A percentile compares a stretch with the other conserved stretches of the same genome.
Conservation (phyloP, 2,797 vertebrate genomes). For the Cyprinodon diabolis region DNA sequence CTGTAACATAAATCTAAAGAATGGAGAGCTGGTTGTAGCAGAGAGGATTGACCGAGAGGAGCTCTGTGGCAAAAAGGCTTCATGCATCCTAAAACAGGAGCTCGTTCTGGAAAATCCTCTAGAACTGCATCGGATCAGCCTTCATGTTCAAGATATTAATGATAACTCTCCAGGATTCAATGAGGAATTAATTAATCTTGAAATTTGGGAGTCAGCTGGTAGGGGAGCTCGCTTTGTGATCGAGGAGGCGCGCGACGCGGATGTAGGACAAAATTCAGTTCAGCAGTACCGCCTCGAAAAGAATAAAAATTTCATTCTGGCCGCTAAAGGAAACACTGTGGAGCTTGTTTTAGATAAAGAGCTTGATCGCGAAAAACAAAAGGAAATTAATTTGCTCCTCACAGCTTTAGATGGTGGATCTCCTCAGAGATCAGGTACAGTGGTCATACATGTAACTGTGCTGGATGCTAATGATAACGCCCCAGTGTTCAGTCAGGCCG, state of each 20-base stretch:
- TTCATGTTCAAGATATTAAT: conserved; percentile 80
- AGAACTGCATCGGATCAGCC: conserved; percentile 53
- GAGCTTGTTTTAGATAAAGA: conserved; percentile 37
- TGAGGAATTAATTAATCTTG: conserved; percentile 6
- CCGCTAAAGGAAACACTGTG: conserved; percentile 18
- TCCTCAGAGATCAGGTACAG: conserved; percentile 64
- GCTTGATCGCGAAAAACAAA: conserved; percentile 11
- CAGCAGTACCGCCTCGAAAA: conserved; percentile 49
- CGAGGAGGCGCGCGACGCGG: conserved; percentile 67
- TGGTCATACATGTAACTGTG: conserved; percentile 29
- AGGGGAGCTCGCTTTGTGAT: conserved; percentile 63
- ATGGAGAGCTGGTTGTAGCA: conserved; percentile 34
- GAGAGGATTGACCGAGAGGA: conserved; percentile 65
- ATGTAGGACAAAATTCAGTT: conserved; percentile 68
- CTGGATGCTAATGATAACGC: conserved; percentile 54
- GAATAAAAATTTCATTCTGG: conserved; percentile 60
- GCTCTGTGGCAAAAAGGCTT: conserved; percentile 68
- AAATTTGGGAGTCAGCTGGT: conserved; percentile 31
- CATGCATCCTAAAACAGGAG: conserved; percentile 58
- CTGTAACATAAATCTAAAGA: conserved; percentile 39
- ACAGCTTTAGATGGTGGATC: conserved; percentile 26
- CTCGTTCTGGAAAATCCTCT: conserved; percentile 63
- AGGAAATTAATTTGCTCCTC: conserved; percentile 31
- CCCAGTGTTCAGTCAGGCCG: conserved; percentile 67
- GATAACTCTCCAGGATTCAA: conserved; percentile 73